Conservation (phyloP, 2,113 vertebrate genomes). For the Sander vitreus region DNA sequence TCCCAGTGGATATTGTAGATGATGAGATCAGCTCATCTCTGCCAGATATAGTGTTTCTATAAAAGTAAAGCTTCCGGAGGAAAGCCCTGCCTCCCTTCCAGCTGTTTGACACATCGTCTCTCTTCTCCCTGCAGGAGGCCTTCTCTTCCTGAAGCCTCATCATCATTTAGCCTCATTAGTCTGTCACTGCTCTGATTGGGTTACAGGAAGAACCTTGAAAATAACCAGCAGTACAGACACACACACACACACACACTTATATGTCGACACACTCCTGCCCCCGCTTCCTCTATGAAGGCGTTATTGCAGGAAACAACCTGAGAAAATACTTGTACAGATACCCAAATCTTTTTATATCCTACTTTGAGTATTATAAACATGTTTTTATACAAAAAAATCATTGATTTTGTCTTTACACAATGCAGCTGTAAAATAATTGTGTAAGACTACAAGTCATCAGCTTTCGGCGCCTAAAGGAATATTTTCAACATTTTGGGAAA, state of each 20-base stretch:
- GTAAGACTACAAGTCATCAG: neutral
- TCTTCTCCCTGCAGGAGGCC: slow-evolving; percentile 44
- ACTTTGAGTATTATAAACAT: neutral
- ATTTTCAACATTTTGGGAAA: neutral
- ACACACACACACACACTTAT: slow-evolving; percentile 17
- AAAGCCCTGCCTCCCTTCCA: slow-evolving; percentile 34
- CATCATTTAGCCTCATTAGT: slow-evolving; percentile 83
- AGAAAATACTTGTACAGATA: neutral
- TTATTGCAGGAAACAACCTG: slow-evolving; percentile 2
- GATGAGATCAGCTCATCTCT: slow-evolving; percentile 8
- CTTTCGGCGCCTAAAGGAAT: neutral
- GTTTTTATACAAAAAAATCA: neutral
- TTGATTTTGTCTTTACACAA: neutral
- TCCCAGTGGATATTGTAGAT: neutral
- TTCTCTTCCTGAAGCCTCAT: slow-evolving; percentile 65
- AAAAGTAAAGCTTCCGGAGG: slow-evolving; percentile 37
- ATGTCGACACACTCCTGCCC: slow-evolving; percentile 16
- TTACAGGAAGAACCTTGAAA: slow-evolving; percentile 80
- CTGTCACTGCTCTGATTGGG: slow-evolving; percentile 74
- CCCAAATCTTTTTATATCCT: neutral
- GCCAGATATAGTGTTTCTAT: slow-evolving; percentile 49
- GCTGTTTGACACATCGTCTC: slow-evolving; percentile 63
- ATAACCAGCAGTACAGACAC: slow-evolving; percentile 40
- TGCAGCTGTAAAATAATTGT: neutral
- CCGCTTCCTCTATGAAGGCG: slow-evolving; percentile 16